Evolutionary conservation across 92 coral and sea anemone species (phyloP), one percentile per base, ranked within the genome.

Genomic region (Epizoanthus stellaris): DNA sequence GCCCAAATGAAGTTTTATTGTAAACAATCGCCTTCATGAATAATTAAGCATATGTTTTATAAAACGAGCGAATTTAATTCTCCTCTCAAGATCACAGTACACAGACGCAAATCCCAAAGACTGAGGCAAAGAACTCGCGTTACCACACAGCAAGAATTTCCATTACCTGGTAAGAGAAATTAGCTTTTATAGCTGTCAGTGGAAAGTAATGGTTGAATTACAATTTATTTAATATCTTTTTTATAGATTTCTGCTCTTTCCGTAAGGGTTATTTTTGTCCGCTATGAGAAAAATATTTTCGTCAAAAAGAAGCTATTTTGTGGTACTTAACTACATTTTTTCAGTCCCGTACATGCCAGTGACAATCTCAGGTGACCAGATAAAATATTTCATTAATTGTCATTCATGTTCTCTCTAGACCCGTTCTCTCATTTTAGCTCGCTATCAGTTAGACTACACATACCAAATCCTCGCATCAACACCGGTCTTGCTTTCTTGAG

Each of bases 1-100:
- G 83, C 72, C 83, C 14, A 79, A 79, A 79, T 62, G 83, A 79
- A 63, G 71, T 79, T 79, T 79, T 76, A 79, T 43, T 79, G 83
- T 79, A 63, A 79, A 79, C 83, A 79, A 15, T 62, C 8, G 15
- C 17, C 59, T 59, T 79, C 71, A 79, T 79, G 58, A 42, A 79
- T 79, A 79, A 59, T 20, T 70, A 40, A 79, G 45, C 42, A 13
- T 0, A 0, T 14, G 60, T 20, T 62, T 45, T 79, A 79, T 79
- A 79, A 79, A 79, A 79, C 83, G 39, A 40, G 25, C 67, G 3
- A 40, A 7, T 5, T 21, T 23, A 19, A 5, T 42, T 63, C 53
- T 42, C 59, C 14, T 36, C 49, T 13, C 47, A 19, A 60, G 36
- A 42, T 40, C 71, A 61, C 60, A 79, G 81, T 36, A 42, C 45